Percentiles rank a stretch among this genome's conserved stretches.
Evolutionary conservation across 2,888 invertebrate species (phyloP).

Genomic region (Drosophila birchii): DNA sequence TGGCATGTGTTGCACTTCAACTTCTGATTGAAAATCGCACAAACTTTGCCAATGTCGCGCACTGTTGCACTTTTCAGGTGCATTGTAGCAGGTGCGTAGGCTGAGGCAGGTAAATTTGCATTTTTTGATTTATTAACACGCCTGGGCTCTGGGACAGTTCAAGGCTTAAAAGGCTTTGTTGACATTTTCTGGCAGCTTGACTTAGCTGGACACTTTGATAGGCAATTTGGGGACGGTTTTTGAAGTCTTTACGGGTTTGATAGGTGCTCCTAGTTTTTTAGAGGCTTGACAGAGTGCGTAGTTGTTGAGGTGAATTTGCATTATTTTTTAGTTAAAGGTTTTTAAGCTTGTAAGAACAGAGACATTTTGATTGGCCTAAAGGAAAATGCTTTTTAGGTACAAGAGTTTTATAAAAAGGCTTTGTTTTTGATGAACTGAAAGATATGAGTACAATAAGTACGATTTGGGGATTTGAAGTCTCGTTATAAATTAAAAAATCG

Average conservation of each 20-base stretch:
- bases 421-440: neutral
- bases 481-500: neutral
- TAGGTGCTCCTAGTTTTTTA: neutral
- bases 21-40: conserved; percentile 65
- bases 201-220: conserved; percentile 36
- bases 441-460: neutral
- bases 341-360: neutral
- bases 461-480: neutral
- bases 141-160: conserved; percentile 21
- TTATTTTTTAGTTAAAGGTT: conserved; percentile 6
- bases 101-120: conserved; percentile 55
- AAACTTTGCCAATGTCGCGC: conserved; percentile 76
- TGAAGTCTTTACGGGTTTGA: neutral
- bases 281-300: neutral
- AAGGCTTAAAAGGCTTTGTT: conserved; percentile 35
- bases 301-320: neutral
- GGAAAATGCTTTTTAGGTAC: neutral
- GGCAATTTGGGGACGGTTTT: conserved; percentile 8
- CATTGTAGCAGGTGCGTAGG: conserved; percentile 54
- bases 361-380: conserved; percentile 10
- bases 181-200: conserved; percentile 37
- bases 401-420: neutral
- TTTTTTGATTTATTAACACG: conserved; percentile 47
- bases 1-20: conserved; percentile 59
- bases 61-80: conserved; percentile 67